phyloP scores from a whole-genome alignment of 2,113 vertebrate genomes.

The Lophochroa leadbeateri region DNA sequence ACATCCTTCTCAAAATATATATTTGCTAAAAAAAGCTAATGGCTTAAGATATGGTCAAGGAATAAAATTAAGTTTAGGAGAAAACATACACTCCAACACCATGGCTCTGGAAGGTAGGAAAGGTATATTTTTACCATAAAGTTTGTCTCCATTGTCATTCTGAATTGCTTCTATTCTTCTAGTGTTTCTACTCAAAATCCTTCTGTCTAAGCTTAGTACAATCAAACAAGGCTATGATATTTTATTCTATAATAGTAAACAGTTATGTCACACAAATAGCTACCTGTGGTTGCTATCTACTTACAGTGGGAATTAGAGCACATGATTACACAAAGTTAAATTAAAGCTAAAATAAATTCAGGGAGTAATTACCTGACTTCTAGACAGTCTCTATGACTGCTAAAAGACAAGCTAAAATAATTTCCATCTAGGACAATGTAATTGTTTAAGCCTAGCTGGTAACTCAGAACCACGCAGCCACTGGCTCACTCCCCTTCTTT shows the following conservation, averaged over 20 bases:
- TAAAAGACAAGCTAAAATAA: neutral
- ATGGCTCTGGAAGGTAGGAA: neutral
- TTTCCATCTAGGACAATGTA: neutral
- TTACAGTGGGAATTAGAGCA: neutral
- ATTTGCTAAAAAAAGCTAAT: neutral
- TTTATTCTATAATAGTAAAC: neutral
- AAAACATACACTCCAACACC: neutral
- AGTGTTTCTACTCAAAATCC: neutral
- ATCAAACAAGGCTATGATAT: neutral
- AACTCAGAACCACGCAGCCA: accelerated
- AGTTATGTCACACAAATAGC: neutral
- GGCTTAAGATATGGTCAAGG: neutral
- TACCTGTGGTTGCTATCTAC: neutral
- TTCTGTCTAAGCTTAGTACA: neutral
- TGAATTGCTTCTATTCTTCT: neutral
- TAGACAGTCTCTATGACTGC: neutral
- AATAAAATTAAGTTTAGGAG: neutral
- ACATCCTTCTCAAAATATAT: neutral
- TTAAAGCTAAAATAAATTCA: neutral
- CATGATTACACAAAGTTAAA: neutral
- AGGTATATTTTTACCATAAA: neutral
- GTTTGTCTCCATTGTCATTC: neutral
- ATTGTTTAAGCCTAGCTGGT: too few relatives aligned
- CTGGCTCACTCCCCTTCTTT: too few relatives aligned
- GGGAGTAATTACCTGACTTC: neutral